Evolutionary conservation across 1,140 invertebrate genomes (phyloP).

Genomic region (Limonius californicus): DNA sequence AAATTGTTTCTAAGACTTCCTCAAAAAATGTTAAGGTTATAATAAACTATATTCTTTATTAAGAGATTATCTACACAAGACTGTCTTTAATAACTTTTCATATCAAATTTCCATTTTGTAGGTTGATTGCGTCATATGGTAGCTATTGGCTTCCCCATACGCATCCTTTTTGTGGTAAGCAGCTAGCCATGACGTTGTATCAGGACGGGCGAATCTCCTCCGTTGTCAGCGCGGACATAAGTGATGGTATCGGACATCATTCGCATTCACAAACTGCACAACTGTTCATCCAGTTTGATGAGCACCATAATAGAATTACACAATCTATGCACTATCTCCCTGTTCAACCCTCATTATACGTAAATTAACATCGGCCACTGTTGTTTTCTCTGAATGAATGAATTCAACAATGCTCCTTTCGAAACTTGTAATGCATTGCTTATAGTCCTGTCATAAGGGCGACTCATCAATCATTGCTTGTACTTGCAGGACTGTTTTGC

Average conservation of each 20-base stretch:
- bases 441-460: constrained; percentile 26
- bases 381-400: constrained; percentile 22
- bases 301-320: constrained; percentile 30
- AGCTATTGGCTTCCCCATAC: neutral
- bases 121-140: neutral
- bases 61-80: neutral
- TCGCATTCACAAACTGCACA: constrained; percentile 21
- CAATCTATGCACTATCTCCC: constrained; percentile 30
- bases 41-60: too few species aligned
- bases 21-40: too few species aligned
- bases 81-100: too few species aligned
- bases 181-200: constrained; percentile 6
- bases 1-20: too few species aligned
- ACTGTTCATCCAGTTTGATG: constrained; percentile 23
- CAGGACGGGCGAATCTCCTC: neutral
- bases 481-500: constrained; percentile 19
- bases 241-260: constrained; percentile 2
- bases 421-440: constrained; percentile 28
- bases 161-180: neutral
- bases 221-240: constrained; percentile 5
- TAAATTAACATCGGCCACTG: constrained; percentile 26
- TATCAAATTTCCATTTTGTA: too few species aligned
- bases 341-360: constrained; percentile 29
- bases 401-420: constrained; percentile 26
- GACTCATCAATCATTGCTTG: constrained; percentile 28